These are phyloP conservation scores for Cygnus atratus DNA, from an alignment of 2,113 vertebrate species.

Conservation along the genomic window DNA sequence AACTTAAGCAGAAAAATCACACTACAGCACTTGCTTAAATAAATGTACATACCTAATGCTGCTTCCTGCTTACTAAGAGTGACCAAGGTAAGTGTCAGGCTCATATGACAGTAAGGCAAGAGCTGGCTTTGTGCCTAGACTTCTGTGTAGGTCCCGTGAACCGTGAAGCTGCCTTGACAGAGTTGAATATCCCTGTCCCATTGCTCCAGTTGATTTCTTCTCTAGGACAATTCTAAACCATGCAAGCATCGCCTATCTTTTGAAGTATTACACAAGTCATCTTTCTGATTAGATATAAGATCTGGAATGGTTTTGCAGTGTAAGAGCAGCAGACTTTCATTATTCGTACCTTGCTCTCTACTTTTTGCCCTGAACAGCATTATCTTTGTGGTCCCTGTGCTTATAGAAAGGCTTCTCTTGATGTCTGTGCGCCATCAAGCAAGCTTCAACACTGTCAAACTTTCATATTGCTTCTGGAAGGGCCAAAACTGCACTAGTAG, in stretches of 20 bases:
- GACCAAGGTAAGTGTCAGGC: neutral
- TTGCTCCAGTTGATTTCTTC: neutral
- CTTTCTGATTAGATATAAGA: neutral
- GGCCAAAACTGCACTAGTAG: neutral
- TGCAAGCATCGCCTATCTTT: neutral
- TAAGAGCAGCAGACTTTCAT: neutral
- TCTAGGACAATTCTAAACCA: neutral
- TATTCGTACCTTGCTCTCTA: neutral
- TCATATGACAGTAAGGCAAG: neutral
- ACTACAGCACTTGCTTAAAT: neutral
- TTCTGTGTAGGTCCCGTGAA: neutral
- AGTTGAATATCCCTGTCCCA: neutral
- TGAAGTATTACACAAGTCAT: neutral
- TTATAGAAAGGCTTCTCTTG: neutral
- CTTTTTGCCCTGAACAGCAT: neutral
- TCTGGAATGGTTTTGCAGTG: neutral
- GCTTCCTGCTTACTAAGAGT: neutral
- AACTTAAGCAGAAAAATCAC: neutral
- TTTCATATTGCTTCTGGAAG: neutral
- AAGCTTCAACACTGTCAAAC: neutral
- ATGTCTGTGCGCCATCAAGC: accelerated
- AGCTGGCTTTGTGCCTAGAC: neutral
- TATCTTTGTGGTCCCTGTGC: neutral
- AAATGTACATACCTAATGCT: neutral
- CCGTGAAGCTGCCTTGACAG: neutral